phyloP scores from a whole-genome alignment of 2,113 vertebrate genomes.

The Todiramphus chloris region DNA sequence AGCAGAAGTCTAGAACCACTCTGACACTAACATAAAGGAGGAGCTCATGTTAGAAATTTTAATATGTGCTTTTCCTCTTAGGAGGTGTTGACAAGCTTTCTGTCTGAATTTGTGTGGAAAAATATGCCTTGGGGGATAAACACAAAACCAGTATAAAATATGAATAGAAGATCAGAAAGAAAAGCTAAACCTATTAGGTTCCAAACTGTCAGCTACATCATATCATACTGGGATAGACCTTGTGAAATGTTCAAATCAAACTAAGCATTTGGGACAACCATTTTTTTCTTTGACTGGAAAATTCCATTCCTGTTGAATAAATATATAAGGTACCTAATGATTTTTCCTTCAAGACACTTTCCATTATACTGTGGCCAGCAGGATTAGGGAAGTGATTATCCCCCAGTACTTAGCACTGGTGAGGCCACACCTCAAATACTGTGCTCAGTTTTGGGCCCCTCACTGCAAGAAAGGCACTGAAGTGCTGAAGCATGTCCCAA shows the following conservation, averaged over 20 bases:
- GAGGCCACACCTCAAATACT: neutral
- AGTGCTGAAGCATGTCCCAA: neutral
- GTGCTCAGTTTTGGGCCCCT: neutral
- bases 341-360: neutral
- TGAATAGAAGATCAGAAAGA: neutral
- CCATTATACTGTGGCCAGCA: neutral
- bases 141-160: neutral
- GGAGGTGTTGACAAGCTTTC: neutral
- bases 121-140: slow-evolving; percentile 15
- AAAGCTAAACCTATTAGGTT: neutral
- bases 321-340: fast-evolving
- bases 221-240: neutral
- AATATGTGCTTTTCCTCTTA: neutral
- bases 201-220: neutral
- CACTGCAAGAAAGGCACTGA: neutral
- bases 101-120: neutral
- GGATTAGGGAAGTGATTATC: neutral
- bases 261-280: neutral
- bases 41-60: neutral
- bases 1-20: neutral
- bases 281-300: neutral
- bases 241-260: neutral
- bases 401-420: neutral
- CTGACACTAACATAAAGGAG: neutral
- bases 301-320: neutral